Base-by-base conservation (phyloP, 2,797 vertebrate genomes). In the Melanogrammus aeglefinus region DNA sequence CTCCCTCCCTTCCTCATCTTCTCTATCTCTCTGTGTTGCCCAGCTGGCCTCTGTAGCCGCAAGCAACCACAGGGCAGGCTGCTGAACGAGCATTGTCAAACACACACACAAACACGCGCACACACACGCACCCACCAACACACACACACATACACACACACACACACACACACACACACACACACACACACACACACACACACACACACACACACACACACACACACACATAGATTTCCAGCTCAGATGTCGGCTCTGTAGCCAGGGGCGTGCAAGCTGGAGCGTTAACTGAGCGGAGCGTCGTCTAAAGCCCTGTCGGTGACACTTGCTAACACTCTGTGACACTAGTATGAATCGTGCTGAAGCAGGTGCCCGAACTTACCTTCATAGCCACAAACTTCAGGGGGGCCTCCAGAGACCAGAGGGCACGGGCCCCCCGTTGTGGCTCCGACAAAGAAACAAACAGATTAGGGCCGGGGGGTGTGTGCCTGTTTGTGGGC, bases 71-170 rank as follows among this genome's bases (percentile, higher is more conserved):
- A 86, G 89, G 84, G 90, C 91, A 86, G 93, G 92, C 92, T 92
- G 91, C 93, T 94, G 93, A 92, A 93, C 91, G 91, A 93, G 91
- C 90, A 91, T 93, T 93, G 94, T 93, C 90, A 92, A 91, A 90
- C 80, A 76, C 44, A 71, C 66, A 73, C 73, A 78, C 82, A 74
- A 76, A 74, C 78, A 78, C 77, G 81, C 80, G 79, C 80, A 80
- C n/a, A n/a, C n/a, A n/a, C n/a, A n/a, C n/a, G n/a, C n/a, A n/a
- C n/a, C n/a, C n/a, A n/a, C n/a, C n/a, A n/a, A n/a, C n/a, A n/a
- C n/a, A n/a, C n/a, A n/a, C n/a, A n/a, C n/a, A n/a, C n/a, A n/a
- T n/a, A n/a, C n/a, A n/a, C n/a, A n/a, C n/a, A n/a, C n/a, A n/a
- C n/a, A n/a, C n/a, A n/a, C n/a, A n/a, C 78, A 79, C 80, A 82